Percentiles rank a stretch among this genome's conserved stretches.
These are phyloP conservation scores for Polypterus bichir DNA, from an alignment of 2,113 vertebrate genomes.

Conservation along the genomic window DNA sequence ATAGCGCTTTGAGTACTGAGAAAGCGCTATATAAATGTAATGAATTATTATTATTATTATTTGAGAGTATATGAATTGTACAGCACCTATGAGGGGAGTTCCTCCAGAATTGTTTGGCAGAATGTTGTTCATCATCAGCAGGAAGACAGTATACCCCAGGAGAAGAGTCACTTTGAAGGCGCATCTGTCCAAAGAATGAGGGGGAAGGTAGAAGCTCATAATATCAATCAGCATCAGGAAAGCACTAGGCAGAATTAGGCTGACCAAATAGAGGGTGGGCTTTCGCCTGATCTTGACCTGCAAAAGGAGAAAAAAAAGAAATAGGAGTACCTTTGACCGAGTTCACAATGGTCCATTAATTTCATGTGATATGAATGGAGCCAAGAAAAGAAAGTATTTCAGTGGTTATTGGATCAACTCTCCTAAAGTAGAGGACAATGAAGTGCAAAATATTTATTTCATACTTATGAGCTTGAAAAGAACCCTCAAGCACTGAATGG, in stretches of 20 bases:
- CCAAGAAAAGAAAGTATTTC: too few species aligned
- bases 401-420: too few species aligned
- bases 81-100: background rate
- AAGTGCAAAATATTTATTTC: too few species aligned
- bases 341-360: too few species aligned
- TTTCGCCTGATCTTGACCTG: slow-evolving; percentile 5
- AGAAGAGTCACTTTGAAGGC: slow-evolving; percentile 1
- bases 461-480: too few species aligned
- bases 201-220: slow-evolving; percentile 5
- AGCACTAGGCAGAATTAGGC: slow-evolving; percentile 4
- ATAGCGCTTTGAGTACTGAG: too few species aligned
- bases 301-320: background rate
- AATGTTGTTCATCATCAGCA: slow-evolving; percentile 3
- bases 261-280: slow-evolving; percentile 2
- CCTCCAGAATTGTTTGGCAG: slow-evolving; percentile 3
- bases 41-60: background rate
- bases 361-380: too few species aligned
- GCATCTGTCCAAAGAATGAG: background rate
- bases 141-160: background rate
- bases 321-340: too few species aligned
- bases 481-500: too few species aligned
- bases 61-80: too few species aligned
- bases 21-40: too few species aligned
- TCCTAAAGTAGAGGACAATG: too few species aligned
- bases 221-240: slow-evolving; percentile 6